Evolutionary conservation across 2,113 vertebrate species (phyloP).

Genomic region (Romanogobio albipinnatus): DNA sequence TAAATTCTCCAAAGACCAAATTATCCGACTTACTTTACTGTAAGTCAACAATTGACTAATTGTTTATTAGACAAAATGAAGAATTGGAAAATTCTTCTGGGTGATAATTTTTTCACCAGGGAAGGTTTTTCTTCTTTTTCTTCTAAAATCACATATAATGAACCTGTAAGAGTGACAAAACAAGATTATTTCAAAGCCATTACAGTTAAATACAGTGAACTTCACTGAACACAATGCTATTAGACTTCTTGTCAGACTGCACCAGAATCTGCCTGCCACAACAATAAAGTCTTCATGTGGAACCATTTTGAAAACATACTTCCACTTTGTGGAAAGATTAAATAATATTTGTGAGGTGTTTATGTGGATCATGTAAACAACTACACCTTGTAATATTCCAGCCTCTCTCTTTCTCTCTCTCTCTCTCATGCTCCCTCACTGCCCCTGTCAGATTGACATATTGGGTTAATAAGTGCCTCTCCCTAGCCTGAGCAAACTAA

Average conservation of each 20-base stretch:
- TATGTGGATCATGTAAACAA: conserved; percentile 48
- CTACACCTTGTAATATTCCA: conserved; percentile 3
- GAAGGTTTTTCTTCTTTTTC: neutral
- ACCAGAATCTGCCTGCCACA: conserved; percentile 5
- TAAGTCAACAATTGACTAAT: neutral
- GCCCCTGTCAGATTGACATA: conserved; percentile 80
- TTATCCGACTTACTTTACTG: neutral
- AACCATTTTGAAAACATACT: conserved; percentile 2
- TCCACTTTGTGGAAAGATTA: conserved; percentile 40
- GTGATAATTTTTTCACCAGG: neutral
- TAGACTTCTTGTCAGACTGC: neutral
- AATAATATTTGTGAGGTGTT: conserved; percentile 37
- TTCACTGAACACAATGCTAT: neutral
- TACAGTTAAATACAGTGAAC: neutral
- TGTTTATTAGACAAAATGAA: neutral
- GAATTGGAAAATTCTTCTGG: neutral
- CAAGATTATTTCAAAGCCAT: conserved; percentile 1
- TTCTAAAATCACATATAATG: neutral
- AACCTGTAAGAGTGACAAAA: neutral
- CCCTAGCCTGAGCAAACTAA: conserved; percentile 81
- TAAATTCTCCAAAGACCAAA: neutral
- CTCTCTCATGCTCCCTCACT: conserved; percentile 64
- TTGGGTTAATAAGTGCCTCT: conserved; percentile 84
- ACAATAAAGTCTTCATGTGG: neutral
- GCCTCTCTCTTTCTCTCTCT: conserved; percentile 38